Percentiles rank a stretch among this genome's conserved stretches.
These are phyloP conservation scores for Camponotus floridanus DNA, from an alignment of 1,140 invertebrate genomes.

Conservation along the genomic window DNA sequence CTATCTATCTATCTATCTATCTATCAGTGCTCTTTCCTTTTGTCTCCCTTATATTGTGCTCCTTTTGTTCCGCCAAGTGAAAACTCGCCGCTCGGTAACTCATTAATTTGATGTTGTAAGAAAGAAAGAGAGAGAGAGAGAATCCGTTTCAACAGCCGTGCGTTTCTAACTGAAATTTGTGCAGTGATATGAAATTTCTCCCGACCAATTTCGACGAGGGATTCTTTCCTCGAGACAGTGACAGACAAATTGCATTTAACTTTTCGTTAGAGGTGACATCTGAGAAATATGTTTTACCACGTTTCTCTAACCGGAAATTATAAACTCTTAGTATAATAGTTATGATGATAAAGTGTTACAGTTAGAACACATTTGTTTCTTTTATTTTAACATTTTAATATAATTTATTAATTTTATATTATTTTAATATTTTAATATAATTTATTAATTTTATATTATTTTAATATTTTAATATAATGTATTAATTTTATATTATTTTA, in stretches of 20 bases:
- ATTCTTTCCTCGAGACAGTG: slow-evolving; percentile 22
- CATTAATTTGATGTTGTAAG: slow-evolving; percentile 68
- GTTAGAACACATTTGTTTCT: neutral
- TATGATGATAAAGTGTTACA: neutral
- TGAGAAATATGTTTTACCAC: neutral
- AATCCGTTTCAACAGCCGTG: slow-evolving; percentile 47
- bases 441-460: no score
- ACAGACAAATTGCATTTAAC: slow-evolving; percentile 26
- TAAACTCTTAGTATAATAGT: neutral
- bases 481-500: no score
- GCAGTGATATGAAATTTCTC: neutral
- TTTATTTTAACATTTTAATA: slow-evolving; percentile 6
- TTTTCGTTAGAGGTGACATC: slow-evolving; percentile 17
- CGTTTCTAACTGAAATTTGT: slow-evolving; percentile 47
- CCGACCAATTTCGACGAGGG: slow-evolving; percentile 3
- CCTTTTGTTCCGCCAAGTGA: slow-evolving; percentile 51
- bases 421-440: neutral
- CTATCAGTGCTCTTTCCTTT: slow-evolving; percentile 22
- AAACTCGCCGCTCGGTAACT: slow-evolving; percentile 65
- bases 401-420: no score
- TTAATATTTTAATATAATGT: neutral
- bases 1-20: neutral
- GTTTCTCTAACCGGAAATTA: neutral
- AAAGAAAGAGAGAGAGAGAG: neutral
- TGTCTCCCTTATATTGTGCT: neutral